Evolutionary conservation across 2,797 vertebrate genomes (phyloP), one percentile per base, ranked within the genome.

Genomic region (Gorsachius magnificus): DNA sequence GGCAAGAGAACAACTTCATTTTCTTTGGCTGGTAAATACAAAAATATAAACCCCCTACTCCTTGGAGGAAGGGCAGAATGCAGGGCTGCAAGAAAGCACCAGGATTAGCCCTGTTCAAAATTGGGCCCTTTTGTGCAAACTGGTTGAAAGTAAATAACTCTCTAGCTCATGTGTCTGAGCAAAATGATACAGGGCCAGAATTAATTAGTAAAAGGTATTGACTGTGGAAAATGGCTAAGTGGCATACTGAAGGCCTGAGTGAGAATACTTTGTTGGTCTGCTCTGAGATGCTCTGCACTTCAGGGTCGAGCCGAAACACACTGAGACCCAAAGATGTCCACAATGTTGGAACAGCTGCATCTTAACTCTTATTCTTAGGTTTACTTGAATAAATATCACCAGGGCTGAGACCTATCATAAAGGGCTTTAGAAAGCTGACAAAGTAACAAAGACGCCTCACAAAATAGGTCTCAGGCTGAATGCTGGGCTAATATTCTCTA

Each of bases 281-380:
- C 77, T 86, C 84, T 17, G 36, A 84, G 81, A 77, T 81, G 84
- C 93, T 54, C 87, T 50, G 64, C 70, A 33, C 85, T 78, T 83
- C 76, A 69, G 87, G 65, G 60, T 75, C 0, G 43, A 84, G 76
- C 48, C 0, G 1, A 92, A 94, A 83, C 89, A 88, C 78, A 91
- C 6, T 6, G 90, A 79, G 71, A 71, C 89, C 77, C 86, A 93
- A 89, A 94, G 93, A 85, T 94, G 91, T 80, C 81, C 89, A 63
- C 91, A 90, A 14, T 97, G 92, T 97, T 96, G 90, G 94, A 97
- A 97, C 97, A 97, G 97, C 97, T 97, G 96, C 96, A 94, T 92
- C 96, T 95, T 87, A 94, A 60, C 85, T 95, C 94, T 93, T 83
- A 75, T 94, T 89, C 95, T 90, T 91, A 95, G 91, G 72, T 95